Evolutionary conservation across 2,113 vertebrate species (phyloP).

Genomic region (Dicentrarchus labrax): DNA sequence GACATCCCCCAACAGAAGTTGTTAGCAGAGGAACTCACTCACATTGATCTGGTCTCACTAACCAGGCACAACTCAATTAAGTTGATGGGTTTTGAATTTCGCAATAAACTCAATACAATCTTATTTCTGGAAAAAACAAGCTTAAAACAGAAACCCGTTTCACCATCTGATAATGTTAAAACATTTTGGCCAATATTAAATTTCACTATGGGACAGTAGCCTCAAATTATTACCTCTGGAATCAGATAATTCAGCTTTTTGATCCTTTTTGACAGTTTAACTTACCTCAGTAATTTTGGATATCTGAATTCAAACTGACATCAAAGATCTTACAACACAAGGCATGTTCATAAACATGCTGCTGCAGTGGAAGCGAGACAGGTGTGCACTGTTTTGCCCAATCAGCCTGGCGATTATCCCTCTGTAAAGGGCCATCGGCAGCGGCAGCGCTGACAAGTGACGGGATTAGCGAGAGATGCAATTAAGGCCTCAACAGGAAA

Average conservation of each 20-base stretch:
- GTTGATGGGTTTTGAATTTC: background rate
- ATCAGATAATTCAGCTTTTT: background rate
- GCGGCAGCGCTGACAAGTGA: slow-evolving; percentile 61
- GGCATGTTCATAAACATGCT: slow-evolving; percentile 54
- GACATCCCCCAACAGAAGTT: background rate
- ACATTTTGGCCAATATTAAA: background rate
- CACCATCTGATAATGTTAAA: background rate
- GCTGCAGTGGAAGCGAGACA: slow-evolving; percentile 58
- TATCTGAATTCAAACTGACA: slow-evolving; percentile 46
- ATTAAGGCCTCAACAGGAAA: slow-evolving; percentile 79
- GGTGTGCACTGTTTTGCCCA: slow-evolving; percentile 65
- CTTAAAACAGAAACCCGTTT: slow-evolving; percentile 29
- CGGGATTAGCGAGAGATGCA: slow-evolving; percentile 78
- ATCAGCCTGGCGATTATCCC: slow-evolving; percentile 76
- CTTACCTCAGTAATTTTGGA: slow-evolving; percentile 17
- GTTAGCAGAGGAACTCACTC: background rate
- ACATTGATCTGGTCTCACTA: slow-evolving; percentile 29
- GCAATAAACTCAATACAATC: slow-evolving; percentile 6
- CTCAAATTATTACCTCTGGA: background rate
- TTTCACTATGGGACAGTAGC: background rate
- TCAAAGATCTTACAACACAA: slow-evolving; percentile 44
- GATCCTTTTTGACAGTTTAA: slow-evolving; percentile 10
- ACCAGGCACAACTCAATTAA: slow-evolving; percentile 5
- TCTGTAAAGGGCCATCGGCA: slow-evolving; percentile 65
- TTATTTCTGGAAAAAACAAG: background rate